A percentile compares a stretch with the other conserved stretches of the same genome.
These are phyloP conservation scores for Hydropotes inermis DNA, from an alignment of 2,113 vertebrate species.

Conservation along the genomic window DNA sequence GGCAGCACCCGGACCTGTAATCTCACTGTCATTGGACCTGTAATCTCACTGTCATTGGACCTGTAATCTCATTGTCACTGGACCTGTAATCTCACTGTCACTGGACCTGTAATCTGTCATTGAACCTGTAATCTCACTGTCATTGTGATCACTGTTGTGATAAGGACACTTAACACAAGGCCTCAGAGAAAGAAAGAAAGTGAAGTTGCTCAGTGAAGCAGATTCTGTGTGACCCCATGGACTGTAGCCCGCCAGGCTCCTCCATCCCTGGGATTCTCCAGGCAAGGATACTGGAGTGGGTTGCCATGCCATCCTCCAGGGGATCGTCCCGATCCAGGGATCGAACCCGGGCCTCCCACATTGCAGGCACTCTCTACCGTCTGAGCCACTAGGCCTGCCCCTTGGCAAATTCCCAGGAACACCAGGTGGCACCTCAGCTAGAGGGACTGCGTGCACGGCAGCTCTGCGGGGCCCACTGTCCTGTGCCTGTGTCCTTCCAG, in stretches of 20 bases:
- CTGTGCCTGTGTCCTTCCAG: accelerated
- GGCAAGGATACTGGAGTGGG: background rate
- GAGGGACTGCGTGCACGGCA: accelerated
- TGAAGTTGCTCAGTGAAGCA: background rate
- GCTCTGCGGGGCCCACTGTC: too few species aligned
- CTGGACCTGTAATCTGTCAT: too few species aligned
- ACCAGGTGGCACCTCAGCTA: accelerated
- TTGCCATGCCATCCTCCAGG: background rate
- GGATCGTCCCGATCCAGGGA: background rate
- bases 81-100: background rate
- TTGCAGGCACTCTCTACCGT: background rate
- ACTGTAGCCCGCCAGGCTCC: background rate
- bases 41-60: background rate
- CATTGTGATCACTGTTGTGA: accelerated
- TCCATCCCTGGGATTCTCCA: background rate
- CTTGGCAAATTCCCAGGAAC: background rate
- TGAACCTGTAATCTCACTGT: background rate
- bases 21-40: background rate
- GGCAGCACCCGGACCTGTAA: background rate
- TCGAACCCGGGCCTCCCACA: background rate
- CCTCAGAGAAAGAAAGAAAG: background rate
- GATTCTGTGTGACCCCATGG: too few species aligned
- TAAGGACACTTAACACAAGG: too few species aligned
- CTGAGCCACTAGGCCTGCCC: background rate
- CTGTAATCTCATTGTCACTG: too few species aligned